A percentile compares a stretch with the other conserved stretches of the same genome.
Conservation (phyloP, 64 coral and sea anemone species). For the Anthopleura sola region DNA sequence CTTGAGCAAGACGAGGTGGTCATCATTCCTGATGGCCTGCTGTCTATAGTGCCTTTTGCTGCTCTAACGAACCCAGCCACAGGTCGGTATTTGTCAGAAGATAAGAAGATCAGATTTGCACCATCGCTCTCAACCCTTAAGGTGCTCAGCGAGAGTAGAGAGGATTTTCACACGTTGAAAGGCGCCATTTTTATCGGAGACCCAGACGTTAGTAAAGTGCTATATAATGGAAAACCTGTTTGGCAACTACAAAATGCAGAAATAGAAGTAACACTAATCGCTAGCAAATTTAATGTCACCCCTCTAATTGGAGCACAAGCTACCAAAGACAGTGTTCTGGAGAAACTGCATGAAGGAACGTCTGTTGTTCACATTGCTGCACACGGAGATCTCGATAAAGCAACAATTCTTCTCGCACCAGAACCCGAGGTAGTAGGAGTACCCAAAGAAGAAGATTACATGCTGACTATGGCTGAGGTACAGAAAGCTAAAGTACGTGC, state of each 20-base stretch:
- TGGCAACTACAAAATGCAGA: not conserved
- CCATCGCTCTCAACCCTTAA: conserved; percentile 32
- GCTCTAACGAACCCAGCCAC: not conserved
- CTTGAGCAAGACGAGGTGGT: not conserved
- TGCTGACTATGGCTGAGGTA: too few relatives aligned
- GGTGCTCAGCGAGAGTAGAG: not conserved
- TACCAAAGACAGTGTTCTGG: conserved; percentile 9
- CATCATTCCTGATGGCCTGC: not conserved
- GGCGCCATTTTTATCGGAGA: conserved; percentile 33
- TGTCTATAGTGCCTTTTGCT: not conserved
- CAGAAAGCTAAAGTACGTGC: too few relatives aligned
- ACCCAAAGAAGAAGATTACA: too few relatives aligned
- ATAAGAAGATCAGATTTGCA: conserved; percentile 18
- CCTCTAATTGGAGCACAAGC: conserved; percentile 29
- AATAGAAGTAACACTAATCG: not conserved
- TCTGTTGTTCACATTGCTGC: too few relatives aligned
- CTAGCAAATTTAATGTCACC: not conserved
- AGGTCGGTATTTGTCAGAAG: conserved; percentile 30
- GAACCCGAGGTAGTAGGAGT: not conserved
- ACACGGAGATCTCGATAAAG: conserved; percentile 9
- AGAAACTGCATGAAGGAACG: not conserved
- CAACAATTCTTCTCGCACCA: conserved; percentile 3
- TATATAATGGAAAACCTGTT: not conserved
- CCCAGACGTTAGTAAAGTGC: conserved; percentile 3
- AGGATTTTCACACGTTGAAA: not conserved